Base-by-base conservation (phyloP, 2,888 invertebrate species). In the Psylliodes chrysocephalus region DNA sequence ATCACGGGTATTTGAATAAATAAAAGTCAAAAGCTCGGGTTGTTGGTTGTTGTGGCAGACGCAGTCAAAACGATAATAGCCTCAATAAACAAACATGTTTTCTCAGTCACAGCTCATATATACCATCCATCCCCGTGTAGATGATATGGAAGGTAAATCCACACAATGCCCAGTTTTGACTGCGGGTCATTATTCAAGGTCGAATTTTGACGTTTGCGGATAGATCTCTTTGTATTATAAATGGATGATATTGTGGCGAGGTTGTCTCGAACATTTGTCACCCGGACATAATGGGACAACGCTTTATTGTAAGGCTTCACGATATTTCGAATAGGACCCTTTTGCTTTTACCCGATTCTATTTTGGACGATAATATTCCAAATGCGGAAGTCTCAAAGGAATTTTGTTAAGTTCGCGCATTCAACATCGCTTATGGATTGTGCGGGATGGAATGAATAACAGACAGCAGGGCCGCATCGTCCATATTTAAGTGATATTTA, bases 131-230 rank as follows among this genome's bases (percentile, higher is more conserved):
- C n/a, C n/a, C n/a, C n/a, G n/a, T n/a, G 63, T 55, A 33, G 6
- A 22, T 47, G 57, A 64, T 61, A 61, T 55, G 69, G 67, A 69
- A 70, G 72, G 71, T 71, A 68, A 67, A 75, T 66, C 64, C 70
- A 64, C 52, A 78, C 79, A 80, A 80, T 79, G 72, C 77, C 71
- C 67, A 78, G 77, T 79, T 79, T 77, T 78, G 79, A 79, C 78
- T 77, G 22, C 74, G 66, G 74, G 78, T 76, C 78, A 80, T 79
- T 78, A 79, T 77, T 79, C 75, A 78, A 71, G 68, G 66, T 65
- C 68, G 73, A 63, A 73, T 74, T 78, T 78, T 77, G 78, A 79
- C 78, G 75, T 77, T 78, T 77, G 78, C 67, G 74, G 75, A 78
- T 73, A 76, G 78, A 74, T 71, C 69, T 68, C 69, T 72, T 77